A percentile compares a stretch with the other conserved stretches of the same genome.
Conservation (phyloP, 2,113 vertebrate species). For the Artemisiospiza belli region DNA sequence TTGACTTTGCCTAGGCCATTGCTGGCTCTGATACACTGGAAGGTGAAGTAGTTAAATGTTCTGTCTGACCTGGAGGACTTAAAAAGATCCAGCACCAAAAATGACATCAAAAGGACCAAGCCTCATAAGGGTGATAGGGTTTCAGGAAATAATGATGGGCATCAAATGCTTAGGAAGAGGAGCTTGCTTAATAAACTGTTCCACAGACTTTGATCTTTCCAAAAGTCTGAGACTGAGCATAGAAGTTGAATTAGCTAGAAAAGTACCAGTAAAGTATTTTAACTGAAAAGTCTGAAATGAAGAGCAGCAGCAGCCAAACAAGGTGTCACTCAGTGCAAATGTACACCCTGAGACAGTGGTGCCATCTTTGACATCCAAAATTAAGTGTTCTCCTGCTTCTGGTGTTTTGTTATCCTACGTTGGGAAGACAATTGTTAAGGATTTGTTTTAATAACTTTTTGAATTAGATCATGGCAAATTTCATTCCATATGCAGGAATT, state of each 20-base stretch:
- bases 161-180: not conserved
- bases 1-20: not conserved
- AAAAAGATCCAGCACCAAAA: not conserved
- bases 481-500: not conserved
- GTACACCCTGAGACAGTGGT: not conserved
- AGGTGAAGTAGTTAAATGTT: not conserved
- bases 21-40: not conserved
- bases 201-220: not conserved
- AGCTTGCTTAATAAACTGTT: not conserved
- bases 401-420: not conserved
- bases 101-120: not conserved
- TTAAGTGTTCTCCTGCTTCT: not conserved
- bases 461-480: not conserved
- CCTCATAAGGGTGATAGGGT: not conserved
- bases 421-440: not conserved
- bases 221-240: not conserved
- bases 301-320: rapidly evolving
- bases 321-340: not conserved
- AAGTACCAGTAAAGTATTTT: not conserved
- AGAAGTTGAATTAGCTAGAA: not conserved
- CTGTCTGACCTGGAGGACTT: not conserved
- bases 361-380: not conserved
- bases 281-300: not conserved
- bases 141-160: not conserved
- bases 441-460: not conserved